phyloP scores from a whole-genome alignment of 2,888 invertebrate species.

The Keiferia lycopersicella region DNA sequence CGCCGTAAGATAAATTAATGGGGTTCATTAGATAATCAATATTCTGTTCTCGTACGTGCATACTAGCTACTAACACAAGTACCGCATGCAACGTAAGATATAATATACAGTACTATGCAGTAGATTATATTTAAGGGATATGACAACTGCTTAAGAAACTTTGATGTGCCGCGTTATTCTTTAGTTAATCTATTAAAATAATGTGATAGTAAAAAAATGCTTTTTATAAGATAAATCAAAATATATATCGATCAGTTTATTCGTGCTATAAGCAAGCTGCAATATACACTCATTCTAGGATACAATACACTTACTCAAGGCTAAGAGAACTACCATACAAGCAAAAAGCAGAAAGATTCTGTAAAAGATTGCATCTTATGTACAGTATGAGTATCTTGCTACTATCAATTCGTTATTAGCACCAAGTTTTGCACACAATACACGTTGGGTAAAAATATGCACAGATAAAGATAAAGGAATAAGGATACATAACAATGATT shows the following conservation, averaged over 20 bases:
- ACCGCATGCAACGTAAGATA: neutral
- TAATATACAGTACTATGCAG: too few relatives aligned
- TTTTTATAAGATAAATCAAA: too few relatives aligned
- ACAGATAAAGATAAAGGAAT: conserved; percentile 32
- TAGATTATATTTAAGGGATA: too few relatives aligned
- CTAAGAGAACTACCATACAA: neutral
- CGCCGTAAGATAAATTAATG: conserved; percentile 28
- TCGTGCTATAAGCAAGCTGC: neutral
- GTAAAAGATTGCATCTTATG: conserved; percentile 22
- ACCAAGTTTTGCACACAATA: conserved; percentile 50
- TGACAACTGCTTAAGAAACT: too few relatives aligned
- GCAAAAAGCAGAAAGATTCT: conserved; percentile 35
- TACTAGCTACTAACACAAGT: neutral
- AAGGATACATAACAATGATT: conserved; percentile 28
- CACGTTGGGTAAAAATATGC: conserved; percentile 35
- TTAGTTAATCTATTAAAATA: too few relatives aligned
- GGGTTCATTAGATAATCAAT: conserved; percentile 5
- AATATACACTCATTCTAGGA: neutral
- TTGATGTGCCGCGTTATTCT: too few relatives aligned
- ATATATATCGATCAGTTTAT: too few relatives aligned
- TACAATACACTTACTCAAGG: neutral
- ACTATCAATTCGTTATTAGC: conserved; percentile 45
- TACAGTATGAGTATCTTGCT: conserved; percentile 11
- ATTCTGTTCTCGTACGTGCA: neutral
- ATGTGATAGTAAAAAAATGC: too few relatives aligned